Evolutionary conservation across 2,797 vertebrate species (phyloP).

Genomic region (Triplophysa bombifrons): DNA sequence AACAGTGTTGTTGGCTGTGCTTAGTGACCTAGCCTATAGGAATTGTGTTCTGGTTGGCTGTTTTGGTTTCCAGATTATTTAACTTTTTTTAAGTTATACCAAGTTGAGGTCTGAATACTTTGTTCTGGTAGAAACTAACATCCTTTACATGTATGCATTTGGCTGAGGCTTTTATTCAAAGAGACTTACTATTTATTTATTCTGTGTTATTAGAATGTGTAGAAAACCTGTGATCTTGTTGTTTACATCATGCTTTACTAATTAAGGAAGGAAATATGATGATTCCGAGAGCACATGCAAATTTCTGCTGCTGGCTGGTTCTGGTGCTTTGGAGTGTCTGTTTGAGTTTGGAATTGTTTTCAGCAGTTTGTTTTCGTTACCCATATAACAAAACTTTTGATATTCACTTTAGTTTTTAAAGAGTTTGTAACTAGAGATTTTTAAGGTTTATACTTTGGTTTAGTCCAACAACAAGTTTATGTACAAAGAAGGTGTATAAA

Average conservation of each 20-base stretch:
- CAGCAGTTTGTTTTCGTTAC: no score
- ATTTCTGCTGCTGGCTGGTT: background rate
- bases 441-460: no score
- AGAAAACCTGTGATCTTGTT: background rate
- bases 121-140: background rate
- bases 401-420: background rate
- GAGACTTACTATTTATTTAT: background rate
- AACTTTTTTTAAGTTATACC: background rate
- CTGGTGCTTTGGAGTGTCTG: background rate
- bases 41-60: constrained; percentile 24
- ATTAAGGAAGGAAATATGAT: background rate
- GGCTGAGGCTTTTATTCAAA: background rate
- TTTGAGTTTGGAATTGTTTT: no score
- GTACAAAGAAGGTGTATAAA: no score
- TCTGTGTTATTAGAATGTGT: background rate
- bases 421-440: no score
- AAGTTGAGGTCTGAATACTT: background rate
- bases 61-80: no score
- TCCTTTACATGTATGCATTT: background rate
- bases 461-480: no score
- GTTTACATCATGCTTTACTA: background rate
- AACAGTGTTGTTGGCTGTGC: constrained; percentile 27
- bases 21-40: constrained; percentile 15
- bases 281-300: background rate
- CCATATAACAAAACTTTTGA: background rate